Percentiles rank a stretch among this genome's conserved stretches.
Evolutionary conservation across 2,113 vertebrate species (phyloP).

Genomic region (Oncorhynchus masou): DNA sequence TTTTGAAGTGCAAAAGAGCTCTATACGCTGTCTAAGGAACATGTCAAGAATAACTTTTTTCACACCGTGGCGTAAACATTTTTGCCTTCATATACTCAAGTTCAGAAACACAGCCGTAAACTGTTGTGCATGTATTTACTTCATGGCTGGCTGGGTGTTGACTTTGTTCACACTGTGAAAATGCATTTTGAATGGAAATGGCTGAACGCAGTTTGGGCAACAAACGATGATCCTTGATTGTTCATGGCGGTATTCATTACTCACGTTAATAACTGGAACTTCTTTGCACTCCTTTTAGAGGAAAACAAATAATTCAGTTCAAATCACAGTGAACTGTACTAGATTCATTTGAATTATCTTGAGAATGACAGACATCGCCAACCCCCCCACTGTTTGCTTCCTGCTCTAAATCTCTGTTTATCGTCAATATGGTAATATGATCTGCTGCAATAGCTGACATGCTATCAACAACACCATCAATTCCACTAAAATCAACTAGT

Average conservation of each 20-base stretch:
- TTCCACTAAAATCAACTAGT: slow-evolving; percentile 54
- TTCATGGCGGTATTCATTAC: slow-evolving; percentile 22
- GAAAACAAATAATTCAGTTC: slow-evolving; percentile 44
- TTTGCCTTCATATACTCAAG: neutral
- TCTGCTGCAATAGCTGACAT: slow-evolving; percentile 57
- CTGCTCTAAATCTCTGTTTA: slow-evolving; percentile 45
- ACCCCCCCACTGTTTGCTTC: slow-evolving; percentile 17
- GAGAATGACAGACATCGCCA: slow-evolving; percentile 9
- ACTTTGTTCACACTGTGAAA: slow-evolving; percentile 30
- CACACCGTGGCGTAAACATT: neutral
- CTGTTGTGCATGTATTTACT: neutral
- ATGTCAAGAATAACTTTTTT: slow-evolving; percentile 14
- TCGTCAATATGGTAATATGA: slow-evolving; percentile 60
- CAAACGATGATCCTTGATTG: neutral
- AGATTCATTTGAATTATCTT: slow-evolving; percentile 47
- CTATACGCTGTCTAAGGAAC: slow-evolving; percentile 51
- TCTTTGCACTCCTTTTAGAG: slow-evolving; percentile 35
- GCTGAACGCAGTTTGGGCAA: slow-evolving; percentile 17
- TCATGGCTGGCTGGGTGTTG: neutral
- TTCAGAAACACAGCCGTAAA: neutral
- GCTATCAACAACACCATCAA: slow-evolving; percentile 56
- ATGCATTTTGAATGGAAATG: slow-evolving; percentile 41
- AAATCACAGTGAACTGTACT: slow-evolving; percentile 24
- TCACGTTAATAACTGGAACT: slow-evolving; percentile 35
- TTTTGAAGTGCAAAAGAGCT: slow-evolving; percentile 38